Base-by-base conservation (phyloP, 2,888 invertebrate genomes). In the Atethmia centrago region DNA sequence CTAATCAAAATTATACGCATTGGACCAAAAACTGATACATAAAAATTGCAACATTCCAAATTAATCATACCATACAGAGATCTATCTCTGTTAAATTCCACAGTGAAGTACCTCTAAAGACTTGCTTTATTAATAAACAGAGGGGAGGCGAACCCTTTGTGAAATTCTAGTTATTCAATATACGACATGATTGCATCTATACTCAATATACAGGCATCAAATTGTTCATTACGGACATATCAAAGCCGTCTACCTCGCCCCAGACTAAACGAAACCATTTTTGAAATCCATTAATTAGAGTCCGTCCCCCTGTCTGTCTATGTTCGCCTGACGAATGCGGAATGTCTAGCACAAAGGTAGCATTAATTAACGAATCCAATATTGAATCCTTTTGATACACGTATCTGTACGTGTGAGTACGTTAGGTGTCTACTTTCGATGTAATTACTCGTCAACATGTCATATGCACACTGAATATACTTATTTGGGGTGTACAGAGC, bases 331-430 rank as follows among this genome's bases (percentile, higher is more conserved):
- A 86, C 87, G 89, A 88, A 88, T 83, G 71, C 76, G 88, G 85
- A 86, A 87, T 88, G 85, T 81, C 88, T 83, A 86, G 88, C 90
- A 90, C 90, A 91, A 90, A 89, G 92, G 92, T 89, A 89, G 89
- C 89, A 90, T 91, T 92, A 92, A 92, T 92, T 92, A 92, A 91
- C 88, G 88, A 88, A 90, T 90, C 88, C 90, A 88, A 91, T 91
- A 91, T 91, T 89, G 90, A 89, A 91, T 89, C 90, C 86, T 62
- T 86, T 89, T 87, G 85, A 88, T 90, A 89, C 79, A 66, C 53
- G 63, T 64, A 64, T 58, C 19, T 55, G 49, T 69, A 42, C 64
- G 53, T 58, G 67, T 63, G 71, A 65, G 85, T 85, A 80, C 79
- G 80, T 84, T 72, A 77, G 83, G 85, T 83, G 88, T 88, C 86